Evolutionary conservation across 1,140 invertebrate species (phyloP), one percentile per base, ranked within the genome.

Genomic region (Drosophila mauritiana): DNA sequence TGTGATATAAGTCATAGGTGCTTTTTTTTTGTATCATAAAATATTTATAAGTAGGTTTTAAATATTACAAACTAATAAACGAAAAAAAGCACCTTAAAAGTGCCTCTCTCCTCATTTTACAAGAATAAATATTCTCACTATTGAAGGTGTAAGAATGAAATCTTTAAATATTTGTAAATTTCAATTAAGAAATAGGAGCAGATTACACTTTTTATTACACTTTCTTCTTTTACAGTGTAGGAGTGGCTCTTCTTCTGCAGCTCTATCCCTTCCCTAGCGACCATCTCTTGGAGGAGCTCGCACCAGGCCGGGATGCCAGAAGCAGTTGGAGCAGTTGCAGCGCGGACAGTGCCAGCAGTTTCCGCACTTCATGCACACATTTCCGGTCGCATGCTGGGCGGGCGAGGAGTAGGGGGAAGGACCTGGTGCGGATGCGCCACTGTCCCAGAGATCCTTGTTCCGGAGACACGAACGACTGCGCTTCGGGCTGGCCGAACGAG

Each of bases 251-350:
- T 31, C 7, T 2, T 8, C 27, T 7, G 0, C 8, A 31, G 8
- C 8, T 31, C 27, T 8, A 8, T 31, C 0, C 31, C 31, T 8
- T 31, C 31, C 7, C 12, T 39, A 39, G 4, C 58, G 15, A 36
- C 8, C 40, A 12, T 72, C 67, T 11, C 34, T 62, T 12, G 54
- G 52, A 20, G 40, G 25, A 13, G 22, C 12, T 15, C 64, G 58
- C 31, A 22, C 20, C 36, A 73, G n/a, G 10, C 69, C 58, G 6
- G 72, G 37, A 70, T 72, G 73, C 51, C 78, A 80, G 15, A 51
- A 73, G 73, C 55, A 84, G 52, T 80, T 63, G n/a, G 80, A 64
- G 59, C 59, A 67, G 40, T 15, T 67, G 48, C 81, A 84, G 34
- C 62, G 55, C 0, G 81, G 62, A 25, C 73, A 77, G 37, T 61